Base-by-base conservation (phyloP, 2,797 vertebrate species). In the Phataginus tricuspis region DNA sequence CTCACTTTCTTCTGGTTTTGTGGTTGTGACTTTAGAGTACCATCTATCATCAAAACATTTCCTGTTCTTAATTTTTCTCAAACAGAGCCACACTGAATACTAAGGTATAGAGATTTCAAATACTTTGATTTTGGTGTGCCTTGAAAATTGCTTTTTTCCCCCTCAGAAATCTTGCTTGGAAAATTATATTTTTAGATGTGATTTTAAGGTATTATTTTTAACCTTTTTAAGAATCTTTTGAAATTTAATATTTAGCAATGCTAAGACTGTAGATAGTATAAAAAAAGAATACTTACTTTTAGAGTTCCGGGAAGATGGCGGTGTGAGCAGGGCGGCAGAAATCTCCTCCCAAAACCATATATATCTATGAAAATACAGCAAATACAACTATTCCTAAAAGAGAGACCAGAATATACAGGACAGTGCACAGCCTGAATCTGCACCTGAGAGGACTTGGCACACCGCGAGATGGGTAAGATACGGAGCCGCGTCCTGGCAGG, bases 61-160 rank as follows among this genome's bases (percentile, higher is more conserved):
- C 31, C 57, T 96, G 39, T 79, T 84, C 29, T 97, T 95, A 90
- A 53, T 53, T 79, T 74, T 87, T 4, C 63, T 75, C 71, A 91
- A 69, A 72, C 29, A 23, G n/a, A 78, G 21, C 31, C 37, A 91
- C 21, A 71, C 21, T 42, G 42, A 86, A 2, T 71, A 45, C 59
- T 55, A 82, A 74, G n/a, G 59, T n/a, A 13, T 69, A 66, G 59
- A 87, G 21, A 59, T 95, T 95, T 13, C 57, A 95, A 79, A 75
- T 77, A 31, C 51, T 78, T 93, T 71, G 79, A 57, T 90, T 90
- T 83, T 94, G 25, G 42, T 86, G 29, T 91, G 27, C 53, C 63
- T 86, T 57, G 18, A 91, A 90, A 42, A 7, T 39, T 53, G 49
- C 42, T 27, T 64, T 21, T 55, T 53, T 34, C 27, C 19, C 12